Evolutionary conservation across 2,113 vertebrate species (phyloP).

Genomic region (Oophaga pumilio): DNA sequence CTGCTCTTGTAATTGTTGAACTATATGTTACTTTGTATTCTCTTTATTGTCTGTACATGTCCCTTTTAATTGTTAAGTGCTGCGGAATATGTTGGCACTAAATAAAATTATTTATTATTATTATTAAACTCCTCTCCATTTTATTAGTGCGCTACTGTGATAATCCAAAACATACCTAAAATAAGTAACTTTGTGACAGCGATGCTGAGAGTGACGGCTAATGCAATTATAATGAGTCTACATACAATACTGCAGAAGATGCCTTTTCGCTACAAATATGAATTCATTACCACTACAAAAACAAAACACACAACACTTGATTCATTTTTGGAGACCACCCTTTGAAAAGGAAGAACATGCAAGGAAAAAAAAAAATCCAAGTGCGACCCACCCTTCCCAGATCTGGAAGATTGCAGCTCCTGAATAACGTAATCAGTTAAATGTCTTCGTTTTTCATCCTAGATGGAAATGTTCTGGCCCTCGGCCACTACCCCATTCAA

Average conservation of each 20-base stretch:
- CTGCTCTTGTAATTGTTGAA: no score
- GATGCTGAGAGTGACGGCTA: constrained; percentile 1
- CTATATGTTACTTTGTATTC: no score
- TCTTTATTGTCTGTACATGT: no score
- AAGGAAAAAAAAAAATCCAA: not conserved
- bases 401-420: not conserved
- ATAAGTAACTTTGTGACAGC: not conserved
- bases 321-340: not conserved
- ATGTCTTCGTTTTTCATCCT: constrained; percentile 32
- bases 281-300: constrained; percentile 4
- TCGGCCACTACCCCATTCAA: constrained; percentile 31
- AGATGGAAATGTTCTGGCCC: constrained; percentile 28
- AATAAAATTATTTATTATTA: no score
- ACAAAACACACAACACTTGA: not conserved
- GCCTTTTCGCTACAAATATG: constrained; percentile 8
- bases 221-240: constrained; percentile 33
- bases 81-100: no score
- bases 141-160: not conserved
- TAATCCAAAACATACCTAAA: not conserved
- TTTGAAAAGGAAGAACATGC: not conserved
- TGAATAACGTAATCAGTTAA: constrained; percentile 39
- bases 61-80: no score
- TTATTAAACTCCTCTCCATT: not conserved
- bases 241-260: constrained; percentile 11
- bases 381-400: not conserved